phyloP scores from a whole-genome alignment of 1,140 invertebrate genomes.

The Drosophila paulistorum region DNA sequence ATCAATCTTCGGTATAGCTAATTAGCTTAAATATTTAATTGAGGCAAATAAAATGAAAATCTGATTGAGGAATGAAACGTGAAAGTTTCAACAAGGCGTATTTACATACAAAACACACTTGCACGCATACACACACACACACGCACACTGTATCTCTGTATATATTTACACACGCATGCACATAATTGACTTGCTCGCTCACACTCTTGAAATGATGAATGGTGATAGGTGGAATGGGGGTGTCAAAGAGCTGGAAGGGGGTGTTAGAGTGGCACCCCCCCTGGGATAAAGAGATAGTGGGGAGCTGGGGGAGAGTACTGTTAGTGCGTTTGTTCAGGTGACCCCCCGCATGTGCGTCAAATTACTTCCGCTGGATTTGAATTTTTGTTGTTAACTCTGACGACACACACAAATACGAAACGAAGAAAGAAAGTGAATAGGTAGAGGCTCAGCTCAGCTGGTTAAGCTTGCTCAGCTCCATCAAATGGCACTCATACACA shows the following conservation, averaged over 20 bases:
- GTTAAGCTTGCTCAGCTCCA: slow-evolving; percentile 54
- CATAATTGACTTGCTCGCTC: slow-evolving; percentile 59
- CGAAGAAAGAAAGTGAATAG: slow-evolving; percentile 33
- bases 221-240: neutral
- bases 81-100: slow-evolving; percentile 11
- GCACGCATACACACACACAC: neutral
- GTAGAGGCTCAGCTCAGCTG: slow-evolving; percentile 47
- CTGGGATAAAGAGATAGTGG: no score
- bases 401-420: slow-evolving; percentile 45
- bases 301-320: no score
- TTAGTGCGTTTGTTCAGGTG: neutral
- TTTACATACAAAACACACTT: neutral
- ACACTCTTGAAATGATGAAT: slow-evolving; percentile 17
- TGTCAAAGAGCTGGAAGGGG: neutral
- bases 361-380: slow-evolving; percentile 79
- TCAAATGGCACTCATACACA: slow-evolving; percentile 63
- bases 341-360: slow-evolving; percentile 64
- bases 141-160: slow-evolving; percentile 52
- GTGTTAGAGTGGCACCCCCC: no score
- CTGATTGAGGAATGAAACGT: slow-evolving; percentile 30
- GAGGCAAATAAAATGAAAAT: slow-evolving; percentile 64
- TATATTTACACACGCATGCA: slow-evolving; percentile 53
- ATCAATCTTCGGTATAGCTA: slow-evolving; percentile 69
- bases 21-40: slow-evolving; percentile 79
- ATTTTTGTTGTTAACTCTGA: slow-evolving; percentile 68